Evolutionary conservation across 2,888 invertebrate genomes (phyloP), one percentile per base, ranked within the genome.

Genomic region (Choreutis nemorana): DNA sequence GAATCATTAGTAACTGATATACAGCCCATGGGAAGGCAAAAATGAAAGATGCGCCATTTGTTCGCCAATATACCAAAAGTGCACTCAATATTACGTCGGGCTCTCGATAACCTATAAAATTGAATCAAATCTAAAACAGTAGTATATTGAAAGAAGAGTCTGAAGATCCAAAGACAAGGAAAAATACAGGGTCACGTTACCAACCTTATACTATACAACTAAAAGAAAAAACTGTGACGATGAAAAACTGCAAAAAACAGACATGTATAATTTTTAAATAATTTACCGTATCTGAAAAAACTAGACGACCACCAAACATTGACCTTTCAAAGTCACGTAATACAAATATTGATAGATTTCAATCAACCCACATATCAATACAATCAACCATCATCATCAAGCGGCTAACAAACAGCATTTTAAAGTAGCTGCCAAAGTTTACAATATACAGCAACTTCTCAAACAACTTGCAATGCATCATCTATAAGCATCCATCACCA

Each of bases 1-100:
- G 29, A 33, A 29, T 33, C 23, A 29, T 18, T 8, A 18, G 5
- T 18, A 8, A 18, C 18, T 29, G 33, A 30, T 30, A 30, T n/a
- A 31, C 22, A 31, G 25, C 21, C 29, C 20, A 24, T 29, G 14
- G 31, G 18, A 18, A 18, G 18, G 8, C 18, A 5, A 18, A 18
- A 18, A 18, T n/a, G n/a, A n/a, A n/a, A n/a, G n/a, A n/a, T n/a
- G n/a, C n/a, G n/a, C n/a, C n/a, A n/a, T n/a, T n/a, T n/a, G n/a
- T n/a, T n/a, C n/a, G n/a, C n/a, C n/a, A n/a, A n/a, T n/a, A n/a
- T n/a, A n/a, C n/a, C n/a, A n/a, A n/a, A n/a, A n/a, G n/a, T n/a
- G n/a, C n/a, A n/a, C n/a, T n/a, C n/a, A n/a, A n/a, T n/a, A n/a
- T n/a, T n/a, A n/a, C n/a, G n/a, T n/a, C n/a, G n/a, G n/a, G n/a